Base-by-base conservation (phyloP, 1,140 invertebrate genomes). In the Yoshiicerus persimilis region DNA sequence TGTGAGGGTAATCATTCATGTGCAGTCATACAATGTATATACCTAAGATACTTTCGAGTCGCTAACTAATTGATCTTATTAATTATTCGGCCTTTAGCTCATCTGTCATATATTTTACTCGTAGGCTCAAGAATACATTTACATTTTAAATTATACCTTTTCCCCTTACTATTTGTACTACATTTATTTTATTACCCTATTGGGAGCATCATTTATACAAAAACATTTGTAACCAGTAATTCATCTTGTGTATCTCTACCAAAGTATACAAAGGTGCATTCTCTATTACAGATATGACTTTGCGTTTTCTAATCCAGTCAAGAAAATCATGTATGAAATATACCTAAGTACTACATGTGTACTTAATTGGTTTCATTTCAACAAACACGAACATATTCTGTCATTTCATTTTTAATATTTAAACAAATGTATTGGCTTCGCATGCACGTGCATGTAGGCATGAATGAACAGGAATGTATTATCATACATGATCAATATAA, bases 11-110 rank as follows among this genome's bases (percentile, higher is more conserved):
- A 80, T 80, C 75, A 80, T 80, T 80, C 75, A 80, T 80, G 32
- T 80, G 34, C 34, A 80, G 32, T 34, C 25, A 70, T 70, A 32
- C 30, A 27, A 30, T 25, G 30, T 30, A 56, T 9, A 70, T 13
- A 10, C 34, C 36, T 32, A 5, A 36, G 30, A 80, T 80, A 80
- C 66, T 80, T 56, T 80, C 75, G 75, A 80, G 75, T 80, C 75
- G 30, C 75, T 80, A 34, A 80, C 75, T 80, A 80, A 80, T 80
- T 80, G 75, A 80, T 80, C 75, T 80, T 80, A 80, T 80, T 80
- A 80, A 80, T 80, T 80, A 80, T 80, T 80, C 75, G 20, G 6
- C 34, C 75, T 34, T 80, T 80, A 36, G 75, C 32, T 80, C 75
- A 80, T 80, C 75, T 80, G 75, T 80, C 75, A 80, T 80, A 34